Conservation (phyloP, 2,888 invertebrate species). For the Unio delphinus region DNA sequence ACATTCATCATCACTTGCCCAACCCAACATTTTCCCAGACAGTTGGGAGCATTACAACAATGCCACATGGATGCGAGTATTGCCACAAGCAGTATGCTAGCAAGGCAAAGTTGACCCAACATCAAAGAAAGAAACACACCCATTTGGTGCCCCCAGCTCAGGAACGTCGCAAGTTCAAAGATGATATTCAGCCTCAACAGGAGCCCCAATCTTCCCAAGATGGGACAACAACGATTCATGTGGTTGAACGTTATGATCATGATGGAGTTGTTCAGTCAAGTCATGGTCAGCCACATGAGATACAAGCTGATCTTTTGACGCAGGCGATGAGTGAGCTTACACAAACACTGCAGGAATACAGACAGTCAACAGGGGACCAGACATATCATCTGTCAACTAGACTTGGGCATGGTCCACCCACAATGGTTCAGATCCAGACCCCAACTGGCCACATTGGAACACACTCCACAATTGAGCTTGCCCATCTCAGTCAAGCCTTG, state of each 20-base stretch:
- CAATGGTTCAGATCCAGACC: constrained; percentile 51
- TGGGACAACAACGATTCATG: constrained; percentile 16
- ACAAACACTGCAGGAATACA: constrained; percentile 58
- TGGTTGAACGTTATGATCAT: constrained; percentile 25
- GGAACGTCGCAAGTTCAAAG: constrained; percentile 26
- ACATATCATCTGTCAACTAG: constrained; percentile 35
- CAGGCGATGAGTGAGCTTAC: constrained; percentile 73
- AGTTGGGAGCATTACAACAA: constrained; percentile 81
- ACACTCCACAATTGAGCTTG: constrained; percentile 58
- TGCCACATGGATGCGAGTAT: constrained; percentile 82
- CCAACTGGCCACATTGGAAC: constrained; percentile 18
- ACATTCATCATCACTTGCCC: constrained; percentile 72
- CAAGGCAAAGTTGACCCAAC: constrained; percentile 77
- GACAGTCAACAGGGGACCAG: constrained; percentile 22
- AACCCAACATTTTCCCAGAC: constrained; percentile 80
- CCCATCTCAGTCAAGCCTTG: constrained; percentile 56
- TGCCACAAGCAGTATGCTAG: constrained; percentile 92
- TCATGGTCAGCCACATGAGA: constrained; percentile 19
- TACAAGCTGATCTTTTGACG: constrained; percentile 69
- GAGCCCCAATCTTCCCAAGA: constrained; percentile 7
- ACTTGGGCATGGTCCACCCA: constrained; percentile 28
- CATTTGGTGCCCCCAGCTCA: constrained; percentile 31
- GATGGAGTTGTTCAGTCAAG: constrained; percentile 10
- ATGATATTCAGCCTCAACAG: constrained; percentile 11
- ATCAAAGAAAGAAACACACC: constrained; percentile 73